Percentiles rank a stretch among this genome's conserved stretches.
These are phyloP conservation scores for Pollicipes pollicipes DNA, from an alignment of 1,140 invertebrate species.

Conservation along the genomic window DNA sequence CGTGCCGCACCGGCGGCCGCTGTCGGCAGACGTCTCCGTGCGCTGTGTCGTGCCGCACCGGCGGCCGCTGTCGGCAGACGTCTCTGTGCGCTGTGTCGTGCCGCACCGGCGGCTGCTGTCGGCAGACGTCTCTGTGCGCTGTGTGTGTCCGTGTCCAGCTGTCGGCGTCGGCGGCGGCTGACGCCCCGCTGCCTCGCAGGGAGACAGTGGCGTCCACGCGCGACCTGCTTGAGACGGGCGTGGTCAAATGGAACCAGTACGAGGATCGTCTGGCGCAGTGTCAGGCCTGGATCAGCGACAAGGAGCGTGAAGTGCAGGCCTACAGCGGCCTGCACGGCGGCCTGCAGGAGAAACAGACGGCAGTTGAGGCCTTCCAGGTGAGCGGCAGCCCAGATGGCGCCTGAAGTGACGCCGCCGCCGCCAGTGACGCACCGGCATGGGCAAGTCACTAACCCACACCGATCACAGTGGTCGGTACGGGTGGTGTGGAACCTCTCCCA, in stretches of 20 bases:
- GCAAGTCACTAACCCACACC: too few species aligned
- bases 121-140: neutral
- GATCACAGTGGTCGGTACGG: too few species aligned
- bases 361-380: conserved; percentile 73
- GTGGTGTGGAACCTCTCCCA: too few species aligned
- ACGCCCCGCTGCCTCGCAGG: too few species aligned
- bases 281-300: conserved; percentile 67
- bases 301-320: conserved; percentile 66
- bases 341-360: conserved; percentile 69
- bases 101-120: neutral
- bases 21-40: too few species aligned
- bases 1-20: too few species aligned
- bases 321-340: conserved; percentile 77
- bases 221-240: conserved; percentile 62
- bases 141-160: too few species aligned
- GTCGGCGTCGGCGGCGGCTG: too few species aligned
- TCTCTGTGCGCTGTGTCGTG: neutral
- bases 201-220: conserved; percentile 35
- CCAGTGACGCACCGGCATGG: too few species aligned
- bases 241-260: conserved; percentile 89
- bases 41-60: too few species aligned
- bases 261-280: conserved; percentile 83
- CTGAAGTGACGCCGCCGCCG: conserved; percentile 4
- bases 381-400: neutral
- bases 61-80: too few species aligned